Conservation (phyloP, 2,113 vertebrate species). For the Protomyctophum bolini region DNA sequence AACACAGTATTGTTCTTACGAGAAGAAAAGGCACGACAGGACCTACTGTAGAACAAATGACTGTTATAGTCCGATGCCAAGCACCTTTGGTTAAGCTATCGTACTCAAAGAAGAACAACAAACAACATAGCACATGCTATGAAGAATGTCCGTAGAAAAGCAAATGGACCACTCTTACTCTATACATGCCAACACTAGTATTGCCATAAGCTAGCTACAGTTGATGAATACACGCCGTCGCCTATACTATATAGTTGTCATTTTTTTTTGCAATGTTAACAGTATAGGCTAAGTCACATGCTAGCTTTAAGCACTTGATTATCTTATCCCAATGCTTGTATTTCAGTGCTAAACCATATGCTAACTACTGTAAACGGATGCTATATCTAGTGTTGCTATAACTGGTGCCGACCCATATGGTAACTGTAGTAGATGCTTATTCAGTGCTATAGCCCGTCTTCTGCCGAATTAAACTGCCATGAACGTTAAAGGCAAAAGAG, state of each 20-base stretch:
- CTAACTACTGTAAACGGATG: conserved; percentile 11
- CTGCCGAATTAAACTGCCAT: background rate
- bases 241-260: no score
- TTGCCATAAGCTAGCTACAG: no score
- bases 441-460: background rate
- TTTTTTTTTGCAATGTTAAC: no score
- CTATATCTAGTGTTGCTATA: conserved; percentile 16
- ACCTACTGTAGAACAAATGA: no score
- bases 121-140: no score
- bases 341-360: conserved; percentile 11
- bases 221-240: no score
- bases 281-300: no score
- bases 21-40: background rate
- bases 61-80: no score
- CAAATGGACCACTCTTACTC: conserved; percentile 23
- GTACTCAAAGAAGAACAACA: no score
- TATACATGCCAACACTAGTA: background rate
- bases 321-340: background rate
- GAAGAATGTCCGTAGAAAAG: background rate
- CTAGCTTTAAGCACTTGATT: no score
- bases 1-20: conserved; percentile 20
- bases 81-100: no score
- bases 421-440: background rate
- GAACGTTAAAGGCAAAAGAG: background rate
- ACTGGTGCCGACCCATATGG: conserved; percentile 6